phyloP scores from a whole-genome alignment of 2,888 invertebrate genomes.

The Schizotus pectinicornis region DNA sequence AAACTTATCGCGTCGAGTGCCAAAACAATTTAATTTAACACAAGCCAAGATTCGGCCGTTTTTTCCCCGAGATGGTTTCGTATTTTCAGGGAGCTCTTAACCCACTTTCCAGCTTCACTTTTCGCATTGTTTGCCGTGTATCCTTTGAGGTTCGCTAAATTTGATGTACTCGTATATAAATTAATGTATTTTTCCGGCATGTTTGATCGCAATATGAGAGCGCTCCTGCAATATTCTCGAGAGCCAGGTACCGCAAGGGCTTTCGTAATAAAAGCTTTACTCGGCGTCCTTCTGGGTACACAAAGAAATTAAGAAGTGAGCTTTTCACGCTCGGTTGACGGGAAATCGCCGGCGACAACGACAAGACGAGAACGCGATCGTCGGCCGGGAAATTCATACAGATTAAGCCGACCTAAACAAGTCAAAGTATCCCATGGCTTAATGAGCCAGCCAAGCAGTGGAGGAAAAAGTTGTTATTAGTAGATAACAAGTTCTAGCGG shows the following conservation, averaged over 20 bases:
- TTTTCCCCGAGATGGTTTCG: no score
- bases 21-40: no score
- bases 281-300: conserved; percentile 9
- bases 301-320: conserved; percentile 25
- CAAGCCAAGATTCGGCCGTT: no score
- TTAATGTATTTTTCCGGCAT: not conserved
- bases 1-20: no score
- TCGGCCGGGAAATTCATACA: conserved; percentile 22
- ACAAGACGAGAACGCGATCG: conserved; percentile 1
- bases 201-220: not conserved
- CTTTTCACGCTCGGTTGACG: conserved; percentile 17
- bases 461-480: not conserved
- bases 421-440: not conserved
- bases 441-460: not conserved
- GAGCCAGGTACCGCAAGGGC: not conserved
- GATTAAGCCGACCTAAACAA: conserved; percentile 33
- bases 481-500: no score
- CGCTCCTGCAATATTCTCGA: not conserved
- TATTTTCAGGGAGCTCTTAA: no score
- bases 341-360: conserved; percentile 15
- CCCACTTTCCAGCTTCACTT: no score
- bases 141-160: not conserved
- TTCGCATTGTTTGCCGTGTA: not conserved
- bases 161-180: not conserved
- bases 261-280: conserved; percentile 7